Evolutionary conservation across 2,888 invertebrate species (phyloP), one percentile per base, ranked within the genome.

Genomic region (Hartigia nigra): DNA sequence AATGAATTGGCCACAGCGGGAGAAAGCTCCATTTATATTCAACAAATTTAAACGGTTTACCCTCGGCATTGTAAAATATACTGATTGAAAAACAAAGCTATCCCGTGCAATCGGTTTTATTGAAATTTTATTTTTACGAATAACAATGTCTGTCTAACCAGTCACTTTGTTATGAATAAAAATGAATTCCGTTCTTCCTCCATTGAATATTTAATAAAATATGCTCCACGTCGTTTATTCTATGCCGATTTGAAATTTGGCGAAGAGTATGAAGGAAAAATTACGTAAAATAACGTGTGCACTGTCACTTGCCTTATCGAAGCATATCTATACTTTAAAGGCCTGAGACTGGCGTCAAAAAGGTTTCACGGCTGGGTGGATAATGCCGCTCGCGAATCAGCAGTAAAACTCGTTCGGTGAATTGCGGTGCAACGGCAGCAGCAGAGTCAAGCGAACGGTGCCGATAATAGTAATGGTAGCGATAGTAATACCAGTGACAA

Each of bases 321-420:
- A 23, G 9, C 23, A 23, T 55, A 55, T 55, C 1, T 55, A 55
- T 9, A 55, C 1, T 9, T 55, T 2, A 23, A 55, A 55, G 23
- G 55, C 55, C 55, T 14, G 14, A 23, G 55, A 55, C 55, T 23
- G 23, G 23, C 55, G 55, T 55, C 55, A 9, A 9, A 55, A 55
- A 55, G 55, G 55, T 55, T 55, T 55, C 55, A 55, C 55, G 23
- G 23, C 55, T 55, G 55, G 55, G 5, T 23, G 55, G 55, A 14
- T 9, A 55, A 55, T 55, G 34, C 32, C 31, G 72, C 72, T 32
- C 72, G 72, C 72, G 72, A 34, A 72, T 72, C 72, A 31, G 72
- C 32, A 31, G 72, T 31, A 72, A 72, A 32, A 72, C 72, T 72
- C 32, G 34, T 72, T 72, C 72, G 72, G 9, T 23, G 55, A 55